Conservation (phyloP, 2,113 vertebrate genomes). For the Eira barbara region DNA sequence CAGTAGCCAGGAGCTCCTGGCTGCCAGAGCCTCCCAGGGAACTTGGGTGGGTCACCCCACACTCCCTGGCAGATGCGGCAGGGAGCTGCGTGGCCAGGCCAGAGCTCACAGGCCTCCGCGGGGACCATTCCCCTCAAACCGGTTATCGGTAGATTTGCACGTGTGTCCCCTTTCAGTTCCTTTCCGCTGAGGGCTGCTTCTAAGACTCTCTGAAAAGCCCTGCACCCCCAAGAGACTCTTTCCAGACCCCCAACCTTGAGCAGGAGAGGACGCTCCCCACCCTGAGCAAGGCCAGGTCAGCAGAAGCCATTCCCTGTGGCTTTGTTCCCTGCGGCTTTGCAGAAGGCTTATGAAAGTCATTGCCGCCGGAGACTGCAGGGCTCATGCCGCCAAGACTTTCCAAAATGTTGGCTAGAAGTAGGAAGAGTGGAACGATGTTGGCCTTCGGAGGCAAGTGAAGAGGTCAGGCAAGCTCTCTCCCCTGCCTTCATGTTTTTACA, state of each 20-base stretch:
- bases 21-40: rapidly evolving
- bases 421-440: neutral
- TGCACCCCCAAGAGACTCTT: neutral
- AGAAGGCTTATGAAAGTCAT: rapidly evolving
- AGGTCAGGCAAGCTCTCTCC: neutral
- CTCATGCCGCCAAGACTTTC: neutral
- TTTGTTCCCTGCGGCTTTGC: rapidly evolving
- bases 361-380: neutral
- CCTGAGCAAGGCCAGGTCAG: neutral
- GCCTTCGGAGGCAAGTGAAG: rapidly evolving
- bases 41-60: no score
- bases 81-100: neutral
- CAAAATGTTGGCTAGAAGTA: neutral
- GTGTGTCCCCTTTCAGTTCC: rapidly evolving
- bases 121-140: rapidly evolving
- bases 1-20: neutral
- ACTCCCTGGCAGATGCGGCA: neutral
- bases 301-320: neutral
- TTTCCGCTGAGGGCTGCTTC: rapidly evolving
- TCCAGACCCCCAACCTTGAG: neutral
- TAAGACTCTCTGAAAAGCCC: neutral
- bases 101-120: neutral
- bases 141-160: rapidly evolving
- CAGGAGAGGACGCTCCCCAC: neutral
- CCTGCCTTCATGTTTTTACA: neutral